Conservation (phyloP, 1,140 invertebrate species). For the Aphaenogaster ashmeadi region DNA sequence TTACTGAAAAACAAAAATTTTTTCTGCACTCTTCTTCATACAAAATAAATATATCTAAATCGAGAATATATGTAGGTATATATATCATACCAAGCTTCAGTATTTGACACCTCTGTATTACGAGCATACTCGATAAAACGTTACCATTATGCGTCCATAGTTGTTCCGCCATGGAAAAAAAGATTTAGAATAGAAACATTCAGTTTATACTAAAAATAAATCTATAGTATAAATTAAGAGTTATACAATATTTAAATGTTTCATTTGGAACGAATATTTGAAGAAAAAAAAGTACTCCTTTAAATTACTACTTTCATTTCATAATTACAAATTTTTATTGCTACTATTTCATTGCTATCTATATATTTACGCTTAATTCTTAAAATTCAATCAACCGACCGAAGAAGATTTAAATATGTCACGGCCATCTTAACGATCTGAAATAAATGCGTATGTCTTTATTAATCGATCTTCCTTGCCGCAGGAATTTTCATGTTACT, state of each 20-base stretch:
- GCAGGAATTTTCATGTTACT: background rate
- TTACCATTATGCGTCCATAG: no score
- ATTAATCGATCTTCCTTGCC: background rate
- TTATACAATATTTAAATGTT: no score
- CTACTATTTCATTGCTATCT: background rate
- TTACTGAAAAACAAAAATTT: background rate
- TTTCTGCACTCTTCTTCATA: background rate
- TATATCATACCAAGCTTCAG: no score
- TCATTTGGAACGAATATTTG: background rate
- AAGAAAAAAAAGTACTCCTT: background rate
- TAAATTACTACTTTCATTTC: background rate
- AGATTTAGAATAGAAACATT: no score
- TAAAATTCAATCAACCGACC: background rate
- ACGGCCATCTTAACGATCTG: constrained; percentile 30
- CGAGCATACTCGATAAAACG: no score
- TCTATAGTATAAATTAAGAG: no score
- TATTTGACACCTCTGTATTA: no score
- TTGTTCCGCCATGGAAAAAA: no score
- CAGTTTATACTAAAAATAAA: no score
- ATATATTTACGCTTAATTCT: background rate
- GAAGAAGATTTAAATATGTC: constrained; percentile 44
- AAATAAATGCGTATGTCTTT: constrained; percentile 3
- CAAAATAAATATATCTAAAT: background rate
- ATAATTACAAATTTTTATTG: background rate
- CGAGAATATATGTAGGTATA: constrained; percentile 7